Conservation (phyloP, 2,888 invertebrate species). For the Lysandra bellargus region DNA sequence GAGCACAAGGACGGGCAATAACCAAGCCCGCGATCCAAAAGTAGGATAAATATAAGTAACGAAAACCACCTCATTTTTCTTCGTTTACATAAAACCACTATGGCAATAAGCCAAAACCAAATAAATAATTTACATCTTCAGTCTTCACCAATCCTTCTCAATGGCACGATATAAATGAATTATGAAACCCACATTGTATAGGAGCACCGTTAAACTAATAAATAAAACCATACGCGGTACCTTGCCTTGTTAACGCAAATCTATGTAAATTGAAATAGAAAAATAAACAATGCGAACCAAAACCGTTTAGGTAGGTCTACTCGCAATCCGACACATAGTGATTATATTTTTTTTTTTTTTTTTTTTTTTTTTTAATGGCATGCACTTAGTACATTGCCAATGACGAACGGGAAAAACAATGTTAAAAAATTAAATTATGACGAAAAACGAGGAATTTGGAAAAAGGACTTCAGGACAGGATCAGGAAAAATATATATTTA, state of each 20-base stretch:
- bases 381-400: too few relatives aligned
- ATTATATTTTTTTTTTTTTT: too few relatives aligned
- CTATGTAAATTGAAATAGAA: conserved; percentile 54
- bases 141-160: conserved; percentile 71
- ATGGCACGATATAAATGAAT: conserved; percentile 45
- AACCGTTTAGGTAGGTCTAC: conserved; percentile 46
- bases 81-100: conserved; percentile 61
- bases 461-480: too few relatives aligned
- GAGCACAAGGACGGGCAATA: conserved; percentile 77
- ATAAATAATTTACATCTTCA: conserved; percentile 73
- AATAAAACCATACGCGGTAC: conserved; percentile 44
- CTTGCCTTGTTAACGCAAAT: conserved; percentile 47
- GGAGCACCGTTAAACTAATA: conserved; percentile 41
- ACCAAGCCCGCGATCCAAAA: conserved; percentile 52
- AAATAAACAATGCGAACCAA: conserved; percentile 69
- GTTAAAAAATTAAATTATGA: too few relatives aligned
- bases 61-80: conserved; percentile 62
- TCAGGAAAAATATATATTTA: too few relatives aligned
- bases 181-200: conserved; percentile 37
- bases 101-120: conserved; percentile 76
- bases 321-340: conserved; percentile 41
- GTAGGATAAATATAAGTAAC: conserved; percentile 54
- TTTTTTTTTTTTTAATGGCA: too few relatives aligned
- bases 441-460: too few relatives aligned
- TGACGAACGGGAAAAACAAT: too few relatives aligned